Conservation (phyloP, 2,888 invertebrate genomes). For the Eustalomyia histrio region DNA sequence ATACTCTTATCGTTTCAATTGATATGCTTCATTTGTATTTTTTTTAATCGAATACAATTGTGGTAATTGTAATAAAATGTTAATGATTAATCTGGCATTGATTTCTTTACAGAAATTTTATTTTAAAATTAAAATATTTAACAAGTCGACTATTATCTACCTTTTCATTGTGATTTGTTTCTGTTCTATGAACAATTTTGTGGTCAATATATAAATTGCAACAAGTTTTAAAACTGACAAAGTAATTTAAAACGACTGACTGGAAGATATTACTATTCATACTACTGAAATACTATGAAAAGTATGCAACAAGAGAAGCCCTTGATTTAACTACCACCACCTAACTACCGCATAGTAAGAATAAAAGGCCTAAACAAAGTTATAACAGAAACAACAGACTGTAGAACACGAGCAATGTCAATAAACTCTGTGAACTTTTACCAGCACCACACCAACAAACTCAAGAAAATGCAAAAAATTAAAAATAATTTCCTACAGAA, state of each 20-base stretch:
- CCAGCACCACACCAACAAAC: slow-evolving; percentile 13
- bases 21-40: slow-evolving; percentile 4
- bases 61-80: slow-evolving; percentile 22
- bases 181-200: slow-evolving; percentile 27
- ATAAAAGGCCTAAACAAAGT: slow-evolving; percentile 24
- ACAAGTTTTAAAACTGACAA: slow-evolving; percentile 40
- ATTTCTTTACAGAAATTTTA: slow-evolving; percentile 15
- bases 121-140: background rate
- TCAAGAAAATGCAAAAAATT: slow-evolving; percentile 12
- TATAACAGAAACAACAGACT: slow-evolving; percentile 5
- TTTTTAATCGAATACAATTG: slow-evolving; percentile 35
- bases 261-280: background rate
- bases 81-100: slow-evolving; percentile 26
- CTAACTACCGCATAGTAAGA: background rate
- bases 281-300: slow-evolving; percentile 16
- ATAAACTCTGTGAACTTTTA: slow-evolving; percentile 59
- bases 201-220: slow-evolving; percentile 54
- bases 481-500: slow-evolving; percentile 32
- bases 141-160: background rate
- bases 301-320: slow-evolving; percentile 49
- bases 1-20: background rate
- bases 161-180: background rate
- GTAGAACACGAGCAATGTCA: slow-evolving; percentile 48
- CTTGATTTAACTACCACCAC: slow-evolving; percentile 62
- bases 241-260: slow-evolving; percentile 47